Base-by-base conservation (phyloP, 2,888 invertebrate species). In the Vesta saturnalis region DNA sequence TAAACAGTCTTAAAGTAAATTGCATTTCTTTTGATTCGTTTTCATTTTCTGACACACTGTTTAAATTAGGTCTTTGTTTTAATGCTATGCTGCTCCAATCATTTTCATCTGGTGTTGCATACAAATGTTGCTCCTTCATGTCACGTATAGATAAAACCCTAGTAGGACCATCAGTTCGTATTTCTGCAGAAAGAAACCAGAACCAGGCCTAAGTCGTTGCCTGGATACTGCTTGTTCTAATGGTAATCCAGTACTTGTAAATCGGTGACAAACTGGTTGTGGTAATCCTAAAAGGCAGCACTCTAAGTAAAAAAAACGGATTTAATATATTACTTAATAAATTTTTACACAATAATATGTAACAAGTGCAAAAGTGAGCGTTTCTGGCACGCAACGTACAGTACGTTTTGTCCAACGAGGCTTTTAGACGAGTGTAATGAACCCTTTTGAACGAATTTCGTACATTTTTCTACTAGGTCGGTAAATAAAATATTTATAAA, bases 131-230 rank as follows among this genome's bases (percentile, higher is more conserved):
- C 77, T 88, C 89, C 80, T 91, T 90, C 55, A 91, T 89, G 82
- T 98, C 97, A 74, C 89, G 87, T 58, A 98, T 90, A 81, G 92
- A 91, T 56, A 98, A 86, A 8, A 96, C 94, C 73, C 94, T 87
- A 16, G 98, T 97, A 47, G 99, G 99, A 0, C 99, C 99, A 85
- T 97, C 97, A 78, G 95, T 95, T 67, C 89, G 86, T 55, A 96
- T 92, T 73, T 90, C 86, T 1, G 97, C 91, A 60, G 91, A 89
- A 99, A 88, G 70, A 92, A 90, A 2, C 98, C 98, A 10, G 96
- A 96, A 59, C 98, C 98, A 1, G 97, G 97, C 67, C 96, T 88
- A 75, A 97, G 85, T 78, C 94, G 90, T 83, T 94, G 94, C 74
- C 93, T 89, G 76, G 89, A 88, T 56, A 97, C 92, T 12, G 91